Percentiles rank a stretch among this genome's conserved stretches.
Conservation (phyloP, 2,888 invertebrate species). For the Drosophila percnosoma region DNA sequence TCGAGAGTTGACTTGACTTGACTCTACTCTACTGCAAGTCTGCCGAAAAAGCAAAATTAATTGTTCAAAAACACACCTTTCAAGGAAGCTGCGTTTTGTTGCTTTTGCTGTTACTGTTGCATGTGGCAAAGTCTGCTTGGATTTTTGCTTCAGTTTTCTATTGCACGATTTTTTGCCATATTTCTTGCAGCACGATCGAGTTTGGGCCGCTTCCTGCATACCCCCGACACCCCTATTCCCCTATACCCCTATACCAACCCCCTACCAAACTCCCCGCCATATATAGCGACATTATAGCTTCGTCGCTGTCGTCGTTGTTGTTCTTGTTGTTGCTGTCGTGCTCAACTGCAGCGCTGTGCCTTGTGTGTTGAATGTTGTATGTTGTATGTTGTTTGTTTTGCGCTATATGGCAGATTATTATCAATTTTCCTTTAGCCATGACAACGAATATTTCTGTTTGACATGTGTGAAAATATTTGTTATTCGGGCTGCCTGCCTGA, state of each 20-base stretch:
- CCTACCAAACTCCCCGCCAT: conserved; percentile 6
- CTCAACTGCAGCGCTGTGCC: conserved; percentile 39
- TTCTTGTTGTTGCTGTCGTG: conserved; percentile 52
- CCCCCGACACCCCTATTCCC: neutral
- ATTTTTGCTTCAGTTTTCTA: conserved; percentile 65
- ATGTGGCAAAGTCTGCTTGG: conserved; percentile 29
- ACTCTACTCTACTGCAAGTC: conserved; percentile 8
- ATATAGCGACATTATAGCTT: conserved; percentile 49
- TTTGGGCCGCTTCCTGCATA: conserved; percentile 30
- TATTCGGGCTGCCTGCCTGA: conserved; percentile 41
- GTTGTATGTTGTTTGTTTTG: conserved; percentile 36
- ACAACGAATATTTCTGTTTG: conserved; percentile 71
- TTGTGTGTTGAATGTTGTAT: conserved; percentile 20
- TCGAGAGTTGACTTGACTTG: neutral
- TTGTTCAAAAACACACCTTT: conserved; percentile 80
- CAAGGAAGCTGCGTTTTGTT: conserved; percentile 64
- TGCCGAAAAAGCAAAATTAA: conserved; percentile 78
- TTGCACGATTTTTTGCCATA: conserved; percentile 80
- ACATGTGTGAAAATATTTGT: conserved; percentile 78
- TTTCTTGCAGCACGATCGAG: conserved; percentile 73
- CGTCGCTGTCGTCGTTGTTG: conserved; percentile 15
- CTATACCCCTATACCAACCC: neutral
- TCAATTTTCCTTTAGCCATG: conserved; percentile 75
- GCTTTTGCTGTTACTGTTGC: conserved; percentile 18
- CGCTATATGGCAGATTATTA: conserved; percentile 65